Base-by-base conservation (phyloP, 2,113 vertebrate genomes). In the Electrona antarctica region DNA sequence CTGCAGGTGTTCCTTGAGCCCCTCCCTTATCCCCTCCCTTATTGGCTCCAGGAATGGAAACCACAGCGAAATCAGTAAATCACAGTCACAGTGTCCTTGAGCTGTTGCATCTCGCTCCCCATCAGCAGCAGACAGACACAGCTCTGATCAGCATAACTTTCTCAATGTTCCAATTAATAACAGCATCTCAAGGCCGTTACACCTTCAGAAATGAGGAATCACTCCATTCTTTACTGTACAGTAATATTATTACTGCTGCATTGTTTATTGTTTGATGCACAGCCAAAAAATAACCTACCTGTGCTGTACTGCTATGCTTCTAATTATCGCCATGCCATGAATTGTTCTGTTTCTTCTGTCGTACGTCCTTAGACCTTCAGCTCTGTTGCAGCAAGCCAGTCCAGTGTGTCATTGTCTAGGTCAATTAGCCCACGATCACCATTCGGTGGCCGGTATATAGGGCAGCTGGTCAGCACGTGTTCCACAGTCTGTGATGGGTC, bases 1-100 rank as follows among this genome's bases (percentile, higher is more conserved):
- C 77, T 88, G 85, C 80, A 85, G 76, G 74, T 85, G 75, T 82
- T 78, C 57, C 67, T 77, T 60, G 46, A 62, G 59, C 45, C 63
- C 63, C 78, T 83, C 74, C 56, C 71, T 80, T 21, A 21, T 21
- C 45, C 63, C 63, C 78, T 83, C 74, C 56, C 71, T 80, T 21
- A 21, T 21, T 73, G 79, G 79, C 74, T 79, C 69, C 66, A 58
- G 54, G 67, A 78, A 83, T 67, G 60, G 64, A 76, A 85, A 87
- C 74, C 68, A 74, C 84, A 81, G 85, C 74, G 80, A 82, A 77
- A 63, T 55, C 52, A 67, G 21, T 70, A 68, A 58, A 45, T 21
- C 21, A 21, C 21, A 21, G 21, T 57, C 66, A 74, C 66, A 67
- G 55, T 66, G 63, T 64, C 48, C 69, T 64, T 47, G 28, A 68